These are phyloP conservation scores for Trematomus loennbergii DNA, from an alignment of 2,113 vertebrate species.

Conservation along the genomic window DNA sequence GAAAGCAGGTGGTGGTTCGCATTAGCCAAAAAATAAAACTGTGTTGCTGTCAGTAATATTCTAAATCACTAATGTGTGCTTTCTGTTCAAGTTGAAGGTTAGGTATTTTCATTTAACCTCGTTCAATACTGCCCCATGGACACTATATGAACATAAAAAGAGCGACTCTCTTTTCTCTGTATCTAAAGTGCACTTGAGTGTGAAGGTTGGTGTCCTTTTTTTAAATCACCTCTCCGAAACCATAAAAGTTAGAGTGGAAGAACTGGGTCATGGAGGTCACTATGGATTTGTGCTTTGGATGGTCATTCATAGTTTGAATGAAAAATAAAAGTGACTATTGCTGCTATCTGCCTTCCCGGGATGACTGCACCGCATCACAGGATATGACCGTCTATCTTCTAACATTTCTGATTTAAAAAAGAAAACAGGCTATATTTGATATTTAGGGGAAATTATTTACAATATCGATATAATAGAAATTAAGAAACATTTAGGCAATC, in stretches of 20 bases:
- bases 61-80: constrained; percentile 7
- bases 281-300: too few relatives aligned
- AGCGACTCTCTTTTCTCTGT: not conserved
- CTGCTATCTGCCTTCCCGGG: not conserved
- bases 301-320: not conserved
- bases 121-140: not conserved
- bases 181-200: not conserved
- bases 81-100: not conserved
- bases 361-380: too few relatives aligned
- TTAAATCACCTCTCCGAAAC: too few relatives aligned
- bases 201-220: not conserved
- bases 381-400: not conserved
- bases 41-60: constrained; percentile 19
- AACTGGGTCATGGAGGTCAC: too few relatives aligned
- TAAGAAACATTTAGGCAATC: too few relatives aligned
- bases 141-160: not conserved
- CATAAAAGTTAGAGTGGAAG: too few relatives aligned
- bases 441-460: not conserved
- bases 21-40: constrained; percentile 18
- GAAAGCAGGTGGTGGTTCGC: not conserved
- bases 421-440: not conserved
- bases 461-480: not conserved
- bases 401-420: not conserved
- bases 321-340: not conserved
- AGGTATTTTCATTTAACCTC: constrained; percentile 31